Evolutionary conservation across 2,113 vertebrate genomes (phyloP).

Genomic region (Rhombomys opimus): DNA sequence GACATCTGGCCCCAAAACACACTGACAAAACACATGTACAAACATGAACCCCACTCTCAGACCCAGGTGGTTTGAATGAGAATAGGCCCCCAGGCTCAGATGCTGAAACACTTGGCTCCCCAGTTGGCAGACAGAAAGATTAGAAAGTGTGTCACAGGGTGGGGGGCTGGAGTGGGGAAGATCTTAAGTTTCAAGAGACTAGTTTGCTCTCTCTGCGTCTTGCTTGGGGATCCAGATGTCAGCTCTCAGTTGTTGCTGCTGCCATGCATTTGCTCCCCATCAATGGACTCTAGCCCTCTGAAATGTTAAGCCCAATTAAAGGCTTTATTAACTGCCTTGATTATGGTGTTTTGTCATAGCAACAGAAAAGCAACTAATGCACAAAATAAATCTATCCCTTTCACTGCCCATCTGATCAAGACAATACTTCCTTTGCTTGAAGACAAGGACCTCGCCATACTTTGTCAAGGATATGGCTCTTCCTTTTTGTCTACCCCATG

Average conservation of each 20-base stretch:
- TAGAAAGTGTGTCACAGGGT: not conserved
- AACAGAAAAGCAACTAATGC: not conserved
- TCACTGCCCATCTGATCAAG: not conserved
- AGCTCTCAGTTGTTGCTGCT: not conserved
- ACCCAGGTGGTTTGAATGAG: not conserved
- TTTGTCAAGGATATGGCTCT: not conserved
- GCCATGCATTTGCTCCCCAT: not conserved
- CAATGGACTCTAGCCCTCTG: not conserved
- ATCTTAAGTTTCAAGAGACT: not conserved
- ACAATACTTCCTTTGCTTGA: not conserved
- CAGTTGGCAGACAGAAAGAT: not conserved
- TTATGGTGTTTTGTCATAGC: not conserved
- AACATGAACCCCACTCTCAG: not conserved
- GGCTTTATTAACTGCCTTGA: not conserved
- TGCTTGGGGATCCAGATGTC: not conserved
- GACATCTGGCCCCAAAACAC: not conserved
- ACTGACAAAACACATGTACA: not conserved
- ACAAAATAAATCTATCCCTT: not conserved
- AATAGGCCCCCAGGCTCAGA: not conserved
- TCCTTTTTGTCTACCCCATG: too few relatives aligned
- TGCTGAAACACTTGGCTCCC: not conserved
- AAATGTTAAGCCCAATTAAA: not conserved
- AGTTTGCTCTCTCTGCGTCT: not conserved
- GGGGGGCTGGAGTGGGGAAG: too few relatives aligned
- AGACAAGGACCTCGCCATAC: not conserved